Evolutionary conservation across 1,140 invertebrate genomes (phyloP).

Genomic region (Wiebesia pumilae): DNA sequence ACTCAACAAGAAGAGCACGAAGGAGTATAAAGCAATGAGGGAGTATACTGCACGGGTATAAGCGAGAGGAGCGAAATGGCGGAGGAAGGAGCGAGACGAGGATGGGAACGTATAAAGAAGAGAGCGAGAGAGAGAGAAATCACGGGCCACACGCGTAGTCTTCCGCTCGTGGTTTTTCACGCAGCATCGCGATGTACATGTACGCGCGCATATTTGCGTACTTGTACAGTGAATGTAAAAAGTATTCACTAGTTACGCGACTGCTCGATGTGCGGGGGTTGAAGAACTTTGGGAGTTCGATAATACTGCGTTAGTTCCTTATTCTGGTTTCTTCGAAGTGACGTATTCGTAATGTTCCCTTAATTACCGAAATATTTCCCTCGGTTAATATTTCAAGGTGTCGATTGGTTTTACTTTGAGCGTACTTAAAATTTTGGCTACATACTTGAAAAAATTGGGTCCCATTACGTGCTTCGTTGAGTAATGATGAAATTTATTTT

Average conservation of each 20-base stretch:
- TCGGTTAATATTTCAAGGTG: background rate
- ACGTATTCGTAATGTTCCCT: background rate
- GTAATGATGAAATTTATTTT: background rate
- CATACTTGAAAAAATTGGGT: background rate
- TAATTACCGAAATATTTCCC: background rate
- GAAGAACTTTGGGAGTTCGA: background rate
- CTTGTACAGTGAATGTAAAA: background rate
- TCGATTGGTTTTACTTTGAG: background rate
- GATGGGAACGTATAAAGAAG: background rate
- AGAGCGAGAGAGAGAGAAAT: slow-evolving; percentile 8
- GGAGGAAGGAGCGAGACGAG: background rate
- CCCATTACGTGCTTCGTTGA: background rate
- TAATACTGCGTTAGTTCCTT: background rate
- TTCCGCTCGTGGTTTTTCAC: slow-evolving; percentile 56
- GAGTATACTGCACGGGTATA: background rate
- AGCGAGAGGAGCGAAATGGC: background rate
- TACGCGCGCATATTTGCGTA: background rate
- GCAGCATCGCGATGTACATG: background rate
- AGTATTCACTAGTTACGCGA: background rate
- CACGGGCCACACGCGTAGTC: slow-evolving; percentile 54
- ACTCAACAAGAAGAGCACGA: background rate
- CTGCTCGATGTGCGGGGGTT: background rate
- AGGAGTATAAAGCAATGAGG: slow-evolving; percentile 16
- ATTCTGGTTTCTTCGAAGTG: background rate
- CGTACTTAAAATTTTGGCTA: background rate